Conservation (phyloP, 2,113 vertebrate genomes). For the Nycticryphes semicollaris region DNA sequence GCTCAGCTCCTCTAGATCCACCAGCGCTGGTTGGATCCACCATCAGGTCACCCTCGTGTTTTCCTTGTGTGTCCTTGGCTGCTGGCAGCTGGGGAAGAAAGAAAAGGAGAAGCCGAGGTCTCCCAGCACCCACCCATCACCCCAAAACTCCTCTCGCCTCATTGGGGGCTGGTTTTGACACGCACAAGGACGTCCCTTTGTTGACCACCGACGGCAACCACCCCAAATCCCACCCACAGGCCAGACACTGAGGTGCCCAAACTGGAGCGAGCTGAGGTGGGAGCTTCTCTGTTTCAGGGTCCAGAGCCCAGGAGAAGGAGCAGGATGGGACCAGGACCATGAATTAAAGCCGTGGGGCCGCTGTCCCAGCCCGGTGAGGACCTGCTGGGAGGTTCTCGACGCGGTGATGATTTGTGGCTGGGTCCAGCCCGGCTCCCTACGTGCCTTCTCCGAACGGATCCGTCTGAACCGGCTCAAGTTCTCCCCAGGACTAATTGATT, state of each 20-base stretch:
- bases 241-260: neutral
- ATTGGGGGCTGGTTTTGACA: fast-evolving
- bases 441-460: slow-evolving; percentile 4
- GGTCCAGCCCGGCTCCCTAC: neutral
- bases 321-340: neutral
- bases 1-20: neutral
- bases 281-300: neutral
- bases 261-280: fast-evolving
- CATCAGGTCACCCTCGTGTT: neutral
- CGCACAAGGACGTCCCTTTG: neutral
- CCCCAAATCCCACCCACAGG: neutral
- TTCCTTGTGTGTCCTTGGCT: neutral
- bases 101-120: neutral
- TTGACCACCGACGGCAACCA: fast-evolving
- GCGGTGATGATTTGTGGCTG: neutral
- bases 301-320: neutral
- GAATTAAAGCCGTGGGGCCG: neutral
- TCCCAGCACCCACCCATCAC: neutral
- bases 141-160: neutral
- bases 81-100: neutral
- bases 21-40: neutral
- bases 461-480: slow-evolving; percentile 1
- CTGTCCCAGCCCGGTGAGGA: neutral
- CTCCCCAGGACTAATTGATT: slow-evolving; percentile 49
- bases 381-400: neutral